Conservation (phyloP, 2,797 vertebrate species). For the Adelosebastes latens region DNA sequence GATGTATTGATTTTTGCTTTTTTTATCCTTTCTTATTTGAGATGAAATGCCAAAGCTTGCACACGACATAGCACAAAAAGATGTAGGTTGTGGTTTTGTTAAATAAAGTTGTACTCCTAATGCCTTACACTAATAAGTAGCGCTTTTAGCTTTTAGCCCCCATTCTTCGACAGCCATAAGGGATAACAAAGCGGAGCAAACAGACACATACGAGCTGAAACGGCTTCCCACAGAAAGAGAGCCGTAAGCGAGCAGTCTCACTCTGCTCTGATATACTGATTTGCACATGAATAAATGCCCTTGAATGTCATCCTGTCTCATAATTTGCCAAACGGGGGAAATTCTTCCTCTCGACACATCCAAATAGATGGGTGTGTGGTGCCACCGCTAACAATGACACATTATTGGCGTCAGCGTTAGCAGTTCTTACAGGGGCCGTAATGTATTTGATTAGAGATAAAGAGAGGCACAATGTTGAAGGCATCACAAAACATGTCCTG, state of each 20-base stretch:
- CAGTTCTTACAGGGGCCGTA: slow-evolving; percentile 13
- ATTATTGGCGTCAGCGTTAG: slow-evolving; percentile 46
- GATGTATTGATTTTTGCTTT: slow-evolving; percentile 14
- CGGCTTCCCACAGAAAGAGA: slow-evolving; percentile 52
- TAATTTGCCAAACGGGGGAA: slow-evolving; percentile 69
- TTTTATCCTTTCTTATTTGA: slow-evolving; percentile 3
- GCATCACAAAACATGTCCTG: slow-evolving; percentile 61
- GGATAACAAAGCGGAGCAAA: slow-evolving; percentile 54
- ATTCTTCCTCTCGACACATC: slow-evolving; percentile 51
- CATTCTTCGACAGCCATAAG: slow-evolving; percentile 41
- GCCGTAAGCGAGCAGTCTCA: slow-evolving; percentile 49
- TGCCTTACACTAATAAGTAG: slow-evolving; percentile 35
- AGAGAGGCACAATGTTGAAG: slow-evolving; percentile 47
- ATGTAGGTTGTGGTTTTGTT: slow-evolving; percentile 1
- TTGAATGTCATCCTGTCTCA: slow-evolving; percentile 71
- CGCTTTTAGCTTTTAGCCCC: slow-evolving; percentile 35
- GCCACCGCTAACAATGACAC: slow-evolving; percentile 55
- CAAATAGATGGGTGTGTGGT: slow-evolving; percentile 51
- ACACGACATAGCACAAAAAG: slow-evolving; percentile 20
- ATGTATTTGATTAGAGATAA: slow-evolving; percentile 59
- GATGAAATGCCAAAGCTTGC: slow-evolving; percentile 21
- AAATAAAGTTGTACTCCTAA: slow-evolving; percentile 20
- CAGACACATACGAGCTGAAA: slow-evolving; percentile 30
- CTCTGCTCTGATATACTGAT: slow-evolving; percentile 65
- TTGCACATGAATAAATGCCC: slow-evolving; percentile 77